Evolutionary conservation across 2,888 invertebrate species (phyloP).

Genomic region (Drosophila mimica): DNA sequence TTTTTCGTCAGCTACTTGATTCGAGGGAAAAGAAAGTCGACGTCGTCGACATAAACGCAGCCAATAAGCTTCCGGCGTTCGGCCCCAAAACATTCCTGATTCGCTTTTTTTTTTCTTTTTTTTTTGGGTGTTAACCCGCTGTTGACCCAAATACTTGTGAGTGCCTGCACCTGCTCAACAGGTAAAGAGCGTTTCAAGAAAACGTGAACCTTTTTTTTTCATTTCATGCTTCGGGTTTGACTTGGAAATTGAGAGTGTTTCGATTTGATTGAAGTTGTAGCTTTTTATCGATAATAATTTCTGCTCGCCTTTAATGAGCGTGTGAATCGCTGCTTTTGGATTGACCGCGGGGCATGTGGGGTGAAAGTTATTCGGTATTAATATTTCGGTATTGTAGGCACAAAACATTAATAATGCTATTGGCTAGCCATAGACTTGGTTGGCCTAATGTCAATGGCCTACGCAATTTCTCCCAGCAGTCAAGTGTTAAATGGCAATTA

Average conservation of each 20-base stretch:
- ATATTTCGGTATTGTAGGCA: conserved; percentile 18
- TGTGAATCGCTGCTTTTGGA: conserved; percentile 56
- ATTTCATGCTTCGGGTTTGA: conserved; percentile 3
- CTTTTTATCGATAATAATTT: conserved; percentile 49
- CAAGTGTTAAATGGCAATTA: conserved; percentile 73
- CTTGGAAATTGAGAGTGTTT: conserved; percentile 73
- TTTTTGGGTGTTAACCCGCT: conserved; percentile 73
- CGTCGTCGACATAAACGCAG: conserved; percentile 22
- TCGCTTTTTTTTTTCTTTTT: background rate
- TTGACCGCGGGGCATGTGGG: conserved; percentile 59
- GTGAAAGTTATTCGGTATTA: conserved; percentile 62
- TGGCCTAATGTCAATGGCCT: conserved; percentile 68
- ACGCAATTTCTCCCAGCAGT: conserved; percentile 75
- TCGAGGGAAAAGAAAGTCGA: conserved; percentile 71
- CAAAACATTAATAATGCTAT: conserved; percentile 57
- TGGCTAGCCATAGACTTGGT: conserved; percentile 28
- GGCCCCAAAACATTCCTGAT: conserved; percentile 54
- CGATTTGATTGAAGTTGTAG: conserved; percentile 49
- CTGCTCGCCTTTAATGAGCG: conserved; percentile 67
- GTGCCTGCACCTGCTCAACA: conserved; percentile 40
- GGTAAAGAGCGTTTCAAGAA: too few species aligned
- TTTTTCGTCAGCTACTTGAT: conserved; percentile 21
- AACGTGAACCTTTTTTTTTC: conserved; percentile 19
- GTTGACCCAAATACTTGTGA: conserved; percentile 73
- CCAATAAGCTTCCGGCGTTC: conserved; percentile 71